phyloP scores from a whole-genome alignment of 2,797 vertebrate species.

The Mus spretus region DNA sequence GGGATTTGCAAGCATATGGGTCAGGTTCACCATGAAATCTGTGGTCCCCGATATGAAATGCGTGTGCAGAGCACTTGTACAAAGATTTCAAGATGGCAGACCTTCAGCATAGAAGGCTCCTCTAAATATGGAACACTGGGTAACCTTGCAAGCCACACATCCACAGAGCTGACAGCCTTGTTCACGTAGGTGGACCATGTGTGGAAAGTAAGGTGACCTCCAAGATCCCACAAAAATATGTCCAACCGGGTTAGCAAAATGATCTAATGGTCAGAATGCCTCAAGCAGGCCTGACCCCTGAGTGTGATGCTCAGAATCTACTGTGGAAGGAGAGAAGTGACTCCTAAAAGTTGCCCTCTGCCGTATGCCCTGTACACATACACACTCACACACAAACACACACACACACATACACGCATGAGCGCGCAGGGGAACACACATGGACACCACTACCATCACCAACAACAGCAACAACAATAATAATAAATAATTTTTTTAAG shows the following conservation, averaged over 20 bases:
- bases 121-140: background rate
- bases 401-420: background rate
- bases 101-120: background rate
- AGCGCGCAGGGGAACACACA: no score
- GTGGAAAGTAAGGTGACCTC: background rate
- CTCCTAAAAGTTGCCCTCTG: background rate
- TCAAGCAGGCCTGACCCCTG: background rate
- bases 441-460: no score
- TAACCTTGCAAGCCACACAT: background rate
- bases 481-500: background rate
- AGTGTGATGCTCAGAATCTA: background rate
- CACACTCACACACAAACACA: background rate
- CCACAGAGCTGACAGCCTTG: background rate
- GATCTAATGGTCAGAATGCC: background rate
- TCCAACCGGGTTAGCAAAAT: background rate
- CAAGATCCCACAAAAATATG: background rate
- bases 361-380: no score
- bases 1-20: background rate
- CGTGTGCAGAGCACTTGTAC: background rate
- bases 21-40: background rate
- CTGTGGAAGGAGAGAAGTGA: background rate
- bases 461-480: background rate
- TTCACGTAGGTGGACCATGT: background rate
- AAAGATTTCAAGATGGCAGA: slow-evolving; percentile 7
- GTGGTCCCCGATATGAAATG: background rate